Evolutionary conservation across 2,888 invertebrate species (phyloP).

Genomic region (Clistopyga incitator): DNA sequence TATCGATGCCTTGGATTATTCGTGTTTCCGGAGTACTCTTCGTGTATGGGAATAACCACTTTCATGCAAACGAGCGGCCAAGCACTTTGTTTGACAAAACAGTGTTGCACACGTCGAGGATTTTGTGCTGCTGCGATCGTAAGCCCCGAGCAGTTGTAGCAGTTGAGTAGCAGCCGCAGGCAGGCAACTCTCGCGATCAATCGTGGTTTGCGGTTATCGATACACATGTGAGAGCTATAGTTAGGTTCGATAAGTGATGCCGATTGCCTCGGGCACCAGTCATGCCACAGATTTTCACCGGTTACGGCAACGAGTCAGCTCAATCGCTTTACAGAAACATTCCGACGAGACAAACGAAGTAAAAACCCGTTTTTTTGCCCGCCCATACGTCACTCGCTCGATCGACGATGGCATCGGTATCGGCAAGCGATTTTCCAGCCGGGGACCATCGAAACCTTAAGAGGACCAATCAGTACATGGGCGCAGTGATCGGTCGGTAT

Average conservation of each 20-base stretch:
- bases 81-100: slow-evolving; percentile 69
- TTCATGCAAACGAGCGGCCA: slow-evolving; percentile 40
- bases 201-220: slow-evolving; percentile 59
- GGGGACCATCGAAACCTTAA: slow-evolving; percentile 57
- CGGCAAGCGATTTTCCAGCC: slow-evolving; percentile 51
- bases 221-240: slow-evolving; percentile 51
- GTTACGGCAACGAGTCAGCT: slow-evolving; percentile 14
- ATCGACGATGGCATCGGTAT: slow-evolving; percentile 63
- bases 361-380: slow-evolving; percentile 8
- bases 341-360: background rate
- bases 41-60: slow-evolving; percentile 36
- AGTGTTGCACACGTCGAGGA: slow-evolving; percentile 25
- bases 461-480: slow-evolving; percentile 78
- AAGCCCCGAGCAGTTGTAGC: slow-evolving; percentile 21
- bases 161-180: slow-evolving; percentile 1
- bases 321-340: slow-evolving; percentile 23
- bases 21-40: background rate
- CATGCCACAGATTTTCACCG: slow-evolving; percentile 38
- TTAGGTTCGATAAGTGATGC: slow-evolving; percentile 54
- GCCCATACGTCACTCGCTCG: background rate
- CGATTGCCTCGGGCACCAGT: slow-evolving; percentile 42
- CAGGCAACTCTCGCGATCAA: slow-evolving; percentile 45
- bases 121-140: background rate
- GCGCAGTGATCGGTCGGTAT: slow-evolving; percentile 77
- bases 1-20: background rate